These are phyloP conservation scores for Dendroctonus ponderosae DNA, from an alignment of 1,140 invertebrate species.

Conservation along the genomic window DNA sequence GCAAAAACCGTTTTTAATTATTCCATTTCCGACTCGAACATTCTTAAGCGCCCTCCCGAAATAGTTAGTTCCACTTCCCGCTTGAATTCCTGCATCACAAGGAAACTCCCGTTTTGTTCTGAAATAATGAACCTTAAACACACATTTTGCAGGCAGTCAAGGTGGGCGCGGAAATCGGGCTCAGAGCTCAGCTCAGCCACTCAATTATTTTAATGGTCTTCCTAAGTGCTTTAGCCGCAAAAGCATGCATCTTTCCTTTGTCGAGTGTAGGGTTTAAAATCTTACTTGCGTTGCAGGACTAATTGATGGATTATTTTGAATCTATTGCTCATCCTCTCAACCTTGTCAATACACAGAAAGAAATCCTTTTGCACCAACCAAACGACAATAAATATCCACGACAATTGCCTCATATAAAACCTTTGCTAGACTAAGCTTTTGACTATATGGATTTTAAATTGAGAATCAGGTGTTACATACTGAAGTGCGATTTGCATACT, in stretches of 20 bases:
- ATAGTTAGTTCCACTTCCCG: no score
- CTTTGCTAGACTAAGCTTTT: not conserved
- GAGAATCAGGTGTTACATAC: conserved; percentile 12
- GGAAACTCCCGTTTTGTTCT: not conserved
- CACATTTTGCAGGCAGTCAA: not conserved
- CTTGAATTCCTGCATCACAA: no score
- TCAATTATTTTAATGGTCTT: conserved; percentile 24
- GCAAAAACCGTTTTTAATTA: no score
- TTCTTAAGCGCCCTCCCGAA: no score
- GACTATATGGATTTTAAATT: conserved; percentile 8
- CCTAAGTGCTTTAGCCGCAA: conserved; percentile 23
- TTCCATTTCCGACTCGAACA: no score
- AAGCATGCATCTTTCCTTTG: conserved; percentile 23
- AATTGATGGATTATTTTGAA: not conserved
- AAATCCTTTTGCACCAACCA: no score
- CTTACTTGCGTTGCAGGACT: conserved; percentile 3
- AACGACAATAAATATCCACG: no score
- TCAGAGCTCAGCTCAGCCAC: conserved; percentile 1
- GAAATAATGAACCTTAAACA: conserved; percentile 5
- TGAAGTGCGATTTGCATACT: conserved; percentile 16
- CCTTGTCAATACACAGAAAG: no score
- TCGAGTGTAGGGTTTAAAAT: conserved; percentile 7
- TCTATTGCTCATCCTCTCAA: no score
- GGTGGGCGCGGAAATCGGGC: not conserved
- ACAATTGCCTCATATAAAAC: not conserved